Evolutionary conservation across 2,113 vertebrate species (phyloP).

Genomic region (Pomatostomus ruficeps): DNA sequence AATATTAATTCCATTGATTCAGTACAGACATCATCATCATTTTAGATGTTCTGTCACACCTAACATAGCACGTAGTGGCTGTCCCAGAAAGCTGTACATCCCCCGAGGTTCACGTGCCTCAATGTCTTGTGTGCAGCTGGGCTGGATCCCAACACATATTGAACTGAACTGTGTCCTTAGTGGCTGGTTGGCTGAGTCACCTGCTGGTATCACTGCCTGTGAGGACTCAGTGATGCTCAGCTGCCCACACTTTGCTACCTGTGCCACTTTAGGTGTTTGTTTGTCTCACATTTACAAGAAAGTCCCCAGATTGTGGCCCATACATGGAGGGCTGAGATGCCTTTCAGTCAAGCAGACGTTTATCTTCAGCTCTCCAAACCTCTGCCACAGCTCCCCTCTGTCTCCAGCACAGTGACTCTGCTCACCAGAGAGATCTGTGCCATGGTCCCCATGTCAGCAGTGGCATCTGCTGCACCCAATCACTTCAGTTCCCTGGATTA

Average conservation of each 20-base stretch:
- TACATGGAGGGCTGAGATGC: too few species aligned
- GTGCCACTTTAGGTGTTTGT: not conserved
- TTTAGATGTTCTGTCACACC: not conserved
- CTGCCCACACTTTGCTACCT: not conserved
- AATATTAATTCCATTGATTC: not conserved
- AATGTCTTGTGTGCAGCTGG: not conserved
- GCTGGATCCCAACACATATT: not conserved
- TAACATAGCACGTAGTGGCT: fast-evolving
- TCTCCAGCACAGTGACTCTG: fast-evolving
- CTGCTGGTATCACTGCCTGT: not conserved
- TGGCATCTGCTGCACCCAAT: not conserved
- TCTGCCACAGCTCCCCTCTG: not conserved
- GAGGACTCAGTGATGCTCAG: not conserved
- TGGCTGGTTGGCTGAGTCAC: not conserved
- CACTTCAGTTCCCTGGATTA: not conserved
- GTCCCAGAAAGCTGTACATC: not conserved
- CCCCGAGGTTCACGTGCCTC: not conserved
- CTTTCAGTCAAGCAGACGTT: not conserved
- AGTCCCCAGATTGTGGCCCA: not conserved
- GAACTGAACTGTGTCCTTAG: not conserved
- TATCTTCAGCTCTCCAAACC: not conserved
- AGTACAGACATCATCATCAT: not conserved
- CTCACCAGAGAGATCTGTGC: not conserved
- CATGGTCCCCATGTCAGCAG: not conserved
- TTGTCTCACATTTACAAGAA: not conserved